Conservation (phyloP, 2,113 vertebrate genomes). For the Perccottus glenii region DNA sequence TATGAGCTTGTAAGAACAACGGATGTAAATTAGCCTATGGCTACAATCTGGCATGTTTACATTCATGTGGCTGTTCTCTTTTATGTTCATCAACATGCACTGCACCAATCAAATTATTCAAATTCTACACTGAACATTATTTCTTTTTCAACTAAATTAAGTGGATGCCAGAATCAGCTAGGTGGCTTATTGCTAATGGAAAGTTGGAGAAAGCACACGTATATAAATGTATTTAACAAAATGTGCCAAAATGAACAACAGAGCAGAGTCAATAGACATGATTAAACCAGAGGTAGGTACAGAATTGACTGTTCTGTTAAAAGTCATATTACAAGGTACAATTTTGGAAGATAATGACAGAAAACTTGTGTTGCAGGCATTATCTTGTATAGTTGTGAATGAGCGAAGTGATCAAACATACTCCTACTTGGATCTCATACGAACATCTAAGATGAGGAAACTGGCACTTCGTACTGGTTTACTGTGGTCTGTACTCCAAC, state of each 20-base stretch:
- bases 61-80: no score
- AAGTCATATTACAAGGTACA: no score
- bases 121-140: no score
- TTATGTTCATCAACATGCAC: no score
- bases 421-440: slow-evolving; percentile 77
- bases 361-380: slow-evolving; percentile 52
- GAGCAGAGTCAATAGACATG: slow-evolving; percentile 34
- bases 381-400: slow-evolving; percentile 58
- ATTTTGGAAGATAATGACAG: not conserved
- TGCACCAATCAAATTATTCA: no score
- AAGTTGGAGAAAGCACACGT: slow-evolving; percentile 81
- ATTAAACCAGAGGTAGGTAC: slow-evolving; percentile 80
- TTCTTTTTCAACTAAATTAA: slow-evolving; percentile 65
- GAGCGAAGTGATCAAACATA: slow-evolving; percentile 58
- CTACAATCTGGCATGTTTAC: no score
- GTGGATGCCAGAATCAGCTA: slow-evolving; percentile 92
- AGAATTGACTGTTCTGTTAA: not conserved
- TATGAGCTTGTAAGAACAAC: no score
- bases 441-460: slow-evolving; percentile 78
- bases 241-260: slow-evolving; percentile 84
- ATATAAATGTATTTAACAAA: slow-evolving; percentile 78
- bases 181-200: slow-evolving; percentile 90
- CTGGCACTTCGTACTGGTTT: slow-evolving; percentile 70
- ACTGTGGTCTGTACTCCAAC: slow-evolving; percentile 67
- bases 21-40: no score